Percentiles rank a stretch among this genome's conserved stretches.
phyloP scores from a whole-genome alignment of 2,113 vertebrate species.

The Accipiter cooperii region DNA sequence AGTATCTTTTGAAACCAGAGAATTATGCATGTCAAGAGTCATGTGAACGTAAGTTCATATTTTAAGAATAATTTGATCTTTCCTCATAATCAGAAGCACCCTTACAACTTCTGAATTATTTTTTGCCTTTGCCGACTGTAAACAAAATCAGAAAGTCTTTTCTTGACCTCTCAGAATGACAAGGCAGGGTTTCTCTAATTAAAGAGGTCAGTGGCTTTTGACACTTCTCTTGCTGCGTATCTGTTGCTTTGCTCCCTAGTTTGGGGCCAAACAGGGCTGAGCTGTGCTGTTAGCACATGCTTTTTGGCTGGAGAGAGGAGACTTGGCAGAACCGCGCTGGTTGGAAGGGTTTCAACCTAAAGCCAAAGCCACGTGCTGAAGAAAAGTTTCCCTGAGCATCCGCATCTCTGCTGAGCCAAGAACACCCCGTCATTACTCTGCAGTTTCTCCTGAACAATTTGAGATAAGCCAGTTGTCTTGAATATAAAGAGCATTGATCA shows the following conservation, averaged over 20 bases:
- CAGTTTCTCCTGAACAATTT: background rate
- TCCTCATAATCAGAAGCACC: background rate
- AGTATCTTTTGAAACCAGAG: background rate
- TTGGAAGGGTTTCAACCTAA: background rate
- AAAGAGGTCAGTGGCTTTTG: background rate
- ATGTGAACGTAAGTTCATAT: background rate
- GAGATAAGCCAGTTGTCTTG: background rate
- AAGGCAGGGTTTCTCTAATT: background rate
- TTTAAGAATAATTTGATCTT: background rate
- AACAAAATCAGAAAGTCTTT: background rate
- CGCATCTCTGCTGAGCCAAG: background rate
- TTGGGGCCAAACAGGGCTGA: background rate
- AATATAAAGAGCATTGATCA: background rate
- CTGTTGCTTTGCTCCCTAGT: background rate
- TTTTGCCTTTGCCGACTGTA: background rate
- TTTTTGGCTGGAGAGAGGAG: background rate
- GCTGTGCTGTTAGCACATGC: background rate
- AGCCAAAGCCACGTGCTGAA: background rate
- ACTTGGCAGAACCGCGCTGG: background rate
- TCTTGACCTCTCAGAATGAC: background rate
- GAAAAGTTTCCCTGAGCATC: background rate
- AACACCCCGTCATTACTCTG: background rate
- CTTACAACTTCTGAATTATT: background rate
- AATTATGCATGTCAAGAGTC: background rate
- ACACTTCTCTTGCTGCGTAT: background rate